Evolutionary conservation across 2,113 vertebrate genomes (phyloP).

Genomic region (Mesoclemmys tuberculata): DNA sequence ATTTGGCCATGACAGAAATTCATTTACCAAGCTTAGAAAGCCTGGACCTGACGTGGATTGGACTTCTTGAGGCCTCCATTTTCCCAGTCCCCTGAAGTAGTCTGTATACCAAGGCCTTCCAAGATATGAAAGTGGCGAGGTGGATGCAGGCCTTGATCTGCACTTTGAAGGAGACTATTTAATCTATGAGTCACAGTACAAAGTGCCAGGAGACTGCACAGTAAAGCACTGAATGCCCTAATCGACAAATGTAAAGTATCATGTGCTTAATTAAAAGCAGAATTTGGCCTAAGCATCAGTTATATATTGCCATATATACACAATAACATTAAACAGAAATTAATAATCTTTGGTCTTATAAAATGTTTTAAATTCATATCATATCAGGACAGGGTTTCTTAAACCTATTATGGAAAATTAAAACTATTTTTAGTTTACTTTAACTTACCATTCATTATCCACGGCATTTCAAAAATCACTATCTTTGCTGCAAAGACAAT

Average conservation of each 20-base stretch:
- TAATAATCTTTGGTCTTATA: too few species aligned
- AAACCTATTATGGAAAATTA: background rate
- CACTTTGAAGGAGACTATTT: background rate
- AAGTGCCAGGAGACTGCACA: background rate
- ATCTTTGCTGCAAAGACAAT: conserved; percentile 90
- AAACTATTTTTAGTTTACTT: background rate
- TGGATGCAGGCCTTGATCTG: background rate
- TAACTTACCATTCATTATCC: conserved; percentile 97
- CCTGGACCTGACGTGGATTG: background rate
- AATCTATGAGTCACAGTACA: background rate
- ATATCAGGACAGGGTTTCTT: background rate
- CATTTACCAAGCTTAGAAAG: background rate
- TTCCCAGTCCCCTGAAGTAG: too few species aligned
- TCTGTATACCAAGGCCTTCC: background rate
- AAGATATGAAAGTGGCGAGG: background rate
- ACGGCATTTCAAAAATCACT: conserved; percentile 98
- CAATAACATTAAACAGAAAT: background rate
- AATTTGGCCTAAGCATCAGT: background rate
- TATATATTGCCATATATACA: background rate
- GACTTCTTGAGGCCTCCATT: background rate
- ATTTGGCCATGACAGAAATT: background rate
- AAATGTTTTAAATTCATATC: fast-evolving
- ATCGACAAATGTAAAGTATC: background rate
- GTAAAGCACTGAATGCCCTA: background rate
- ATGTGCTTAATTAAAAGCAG: background rate